phyloP scores from a whole-genome alignment of 1,140 invertebrate genomes.

The Trichogramma pretiosum region DNA sequence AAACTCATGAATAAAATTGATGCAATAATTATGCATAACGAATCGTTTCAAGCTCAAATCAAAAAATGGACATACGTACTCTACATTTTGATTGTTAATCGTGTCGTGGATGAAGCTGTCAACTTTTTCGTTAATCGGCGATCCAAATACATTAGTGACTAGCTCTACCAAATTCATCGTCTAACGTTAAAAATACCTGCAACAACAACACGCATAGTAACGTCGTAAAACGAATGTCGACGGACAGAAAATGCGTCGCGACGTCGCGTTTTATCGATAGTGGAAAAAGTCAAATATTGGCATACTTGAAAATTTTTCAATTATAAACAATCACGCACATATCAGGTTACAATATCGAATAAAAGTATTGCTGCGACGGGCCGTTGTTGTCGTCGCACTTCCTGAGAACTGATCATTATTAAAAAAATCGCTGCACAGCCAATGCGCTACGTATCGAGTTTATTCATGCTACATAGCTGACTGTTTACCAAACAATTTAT shows the following conservation, averaged over 20 bases:
- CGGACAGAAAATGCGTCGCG: neutral
- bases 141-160: constrained; percentile 29
- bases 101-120: constrained; percentile 13
- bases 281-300: neutral
- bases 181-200: neutral
- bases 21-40: constrained; percentile 1
- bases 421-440: too few relatives aligned
- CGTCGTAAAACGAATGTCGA: neutral
- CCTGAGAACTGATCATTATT: neutral
- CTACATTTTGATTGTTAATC: constrained; percentile 18
- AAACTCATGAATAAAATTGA: constrained; percentile 5
- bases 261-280: neutral
- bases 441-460: constrained; percentile 1
- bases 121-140: constrained; percentile 10
- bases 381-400: too few relatives aligned
- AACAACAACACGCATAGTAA: neutral
- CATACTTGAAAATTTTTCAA: constrained; percentile 10
- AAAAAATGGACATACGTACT: constrained; percentile 8
- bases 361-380: neutral
- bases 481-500: neutral
- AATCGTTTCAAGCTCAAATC: constrained; percentile 4
- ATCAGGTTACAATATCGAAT: constrained; percentile 10
- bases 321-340: constrained; percentile 5
- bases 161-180: constrained; percentile 12
- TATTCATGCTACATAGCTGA: neutral